A percentile compares a stretch with the other conserved stretches of the same genome.
phyloP scores from a whole-genome alignment of 2,888 invertebrate genomes.

The Lysandra bellargus region DNA sequence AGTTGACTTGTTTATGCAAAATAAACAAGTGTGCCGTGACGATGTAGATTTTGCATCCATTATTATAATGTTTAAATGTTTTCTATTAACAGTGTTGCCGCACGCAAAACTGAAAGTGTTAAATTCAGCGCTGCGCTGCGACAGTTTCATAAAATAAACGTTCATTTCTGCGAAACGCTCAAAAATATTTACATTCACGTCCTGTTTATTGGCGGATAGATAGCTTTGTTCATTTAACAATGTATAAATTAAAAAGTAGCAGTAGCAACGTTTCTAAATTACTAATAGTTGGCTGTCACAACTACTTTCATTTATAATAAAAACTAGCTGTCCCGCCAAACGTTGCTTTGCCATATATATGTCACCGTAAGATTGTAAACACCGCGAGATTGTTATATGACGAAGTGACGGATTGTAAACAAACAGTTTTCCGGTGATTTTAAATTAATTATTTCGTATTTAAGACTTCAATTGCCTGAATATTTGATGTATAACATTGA shows the following conservation, averaged over 20 bases:
- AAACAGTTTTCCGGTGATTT: no score
- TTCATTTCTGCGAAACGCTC: slow-evolving; percentile 31
- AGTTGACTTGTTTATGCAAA: no score
- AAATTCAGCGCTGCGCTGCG: slow-evolving; percentile 28
- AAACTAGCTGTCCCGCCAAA: no score
- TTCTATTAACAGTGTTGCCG: slow-evolving; percentile 36
- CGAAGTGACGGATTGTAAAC: no score
- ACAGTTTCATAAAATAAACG: slow-evolving; percentile 32
- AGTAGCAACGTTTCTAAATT: background rate
- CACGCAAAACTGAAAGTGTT: slow-evolving; percentile 29
- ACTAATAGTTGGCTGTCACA: no score
- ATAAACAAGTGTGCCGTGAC: slow-evolving; percentile 3
- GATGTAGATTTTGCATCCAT: background rate
- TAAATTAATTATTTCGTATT: no score
- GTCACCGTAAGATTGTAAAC: no score
- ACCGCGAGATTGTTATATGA: no score
- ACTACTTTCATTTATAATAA: no score
- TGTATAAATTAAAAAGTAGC: background rate
- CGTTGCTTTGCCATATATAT: no score
- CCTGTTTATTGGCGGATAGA: slow-evolving; percentile 22
- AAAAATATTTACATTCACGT: slow-evolving; percentile 17
- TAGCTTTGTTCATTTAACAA: slow-evolving; percentile 8
- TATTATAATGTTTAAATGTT: slow-evolving; percentile 36
- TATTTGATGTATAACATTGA: no score
- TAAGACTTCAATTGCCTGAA: no score